A percentile compares a stretch with the other conserved stretches of the same genome.
phyloP scores from a whole-genome alignment of 2,888 invertebrate species.

The Lobophora halterata region DNA sequence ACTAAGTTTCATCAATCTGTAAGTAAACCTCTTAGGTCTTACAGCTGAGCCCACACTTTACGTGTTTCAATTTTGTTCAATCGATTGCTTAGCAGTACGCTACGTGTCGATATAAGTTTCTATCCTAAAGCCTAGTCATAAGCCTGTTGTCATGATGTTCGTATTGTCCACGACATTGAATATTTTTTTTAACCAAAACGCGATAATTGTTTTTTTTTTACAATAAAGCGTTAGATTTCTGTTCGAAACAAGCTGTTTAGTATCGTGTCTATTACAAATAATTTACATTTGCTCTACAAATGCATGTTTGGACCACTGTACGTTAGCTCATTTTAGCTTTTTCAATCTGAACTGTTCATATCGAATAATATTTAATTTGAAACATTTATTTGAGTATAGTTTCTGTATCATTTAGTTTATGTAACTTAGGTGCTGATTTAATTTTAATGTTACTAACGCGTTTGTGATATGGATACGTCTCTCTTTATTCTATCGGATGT shows the following conservation, averaged over 20 bases:
- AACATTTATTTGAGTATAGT: conserved; percentile 61
- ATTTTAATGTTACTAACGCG: conserved; percentile 68
- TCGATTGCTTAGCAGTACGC: no score
- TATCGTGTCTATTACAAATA: no score
- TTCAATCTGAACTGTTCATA: conserved; percentile 58
- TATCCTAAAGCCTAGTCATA: conserved; percentile 61
- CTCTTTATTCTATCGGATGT: conserved; percentile 68
- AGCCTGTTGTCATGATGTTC: conserved; percentile 30
- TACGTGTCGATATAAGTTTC: no score
- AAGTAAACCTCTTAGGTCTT: no score
- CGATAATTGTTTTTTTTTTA: conserved; percentile 45
- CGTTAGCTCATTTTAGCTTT: conserved; percentile 62
- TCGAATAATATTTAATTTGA: conserved; percentile 59
- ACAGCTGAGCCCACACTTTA: no score
- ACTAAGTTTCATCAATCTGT: no score
- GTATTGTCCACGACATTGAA: no score
- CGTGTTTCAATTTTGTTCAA: no score
- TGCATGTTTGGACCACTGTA: conserved; percentile 65
- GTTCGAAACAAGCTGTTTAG: conserved; percentile 53
- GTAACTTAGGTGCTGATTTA: conserved; percentile 77
- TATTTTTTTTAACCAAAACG: no score
- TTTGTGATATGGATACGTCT: conserved; percentile 70
- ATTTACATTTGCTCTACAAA: no score
- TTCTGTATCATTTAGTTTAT: conserved; percentile 62
- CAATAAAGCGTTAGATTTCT: conserved; percentile 68